These are phyloP conservation scores for Torymus aiolomorphi DNA, from an alignment of 2,888 invertebrate species.

Conservation along the genomic window DNA sequence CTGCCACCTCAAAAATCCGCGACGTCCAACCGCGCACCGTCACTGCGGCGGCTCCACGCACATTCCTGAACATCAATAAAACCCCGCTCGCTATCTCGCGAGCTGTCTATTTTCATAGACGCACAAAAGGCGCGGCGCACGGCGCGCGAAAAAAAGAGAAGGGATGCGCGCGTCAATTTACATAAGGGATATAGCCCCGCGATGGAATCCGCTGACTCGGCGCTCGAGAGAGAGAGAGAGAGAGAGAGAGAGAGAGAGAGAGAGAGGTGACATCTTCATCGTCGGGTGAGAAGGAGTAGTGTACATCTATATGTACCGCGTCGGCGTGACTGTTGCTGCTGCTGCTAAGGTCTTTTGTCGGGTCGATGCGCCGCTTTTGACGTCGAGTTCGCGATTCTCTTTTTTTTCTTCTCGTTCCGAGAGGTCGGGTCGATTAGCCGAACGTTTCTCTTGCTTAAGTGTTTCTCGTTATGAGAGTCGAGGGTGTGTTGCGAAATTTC, in stretches of 20 bases:
- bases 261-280: constrained; percentile 53
- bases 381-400: too few relatives aligned
- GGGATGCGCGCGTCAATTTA: constrained; percentile 44
- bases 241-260: too few relatives aligned
- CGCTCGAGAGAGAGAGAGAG: too few relatives aligned
- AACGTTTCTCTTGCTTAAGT: too few relatives aligned
- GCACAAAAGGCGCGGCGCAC: neutral
- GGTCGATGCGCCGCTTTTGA: neutral
- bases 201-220: constrained; percentile 70
- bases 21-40: too few relatives aligned
- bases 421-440: neutral
- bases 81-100: neutral
- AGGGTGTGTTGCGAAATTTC: neutral
- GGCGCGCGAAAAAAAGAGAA: constrained; percentile 11
- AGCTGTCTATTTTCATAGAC: constrained; percentile 15
- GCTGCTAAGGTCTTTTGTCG: neutral
- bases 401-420: neutral
- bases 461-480: too few relatives aligned
- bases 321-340: too few relatives aligned
- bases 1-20: too few relatives aligned
- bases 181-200: constrained; percentile 43
- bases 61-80: constrained; percentile 24
- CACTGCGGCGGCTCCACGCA: too few relatives aligned
- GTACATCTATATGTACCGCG: neutral
- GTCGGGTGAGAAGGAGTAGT: neutral